Percentiles rank a stretch among this genome's conserved stretches.
Evolutionary conservation across 2,888 invertebrate genomes (phyloP).

Genomic region (Heterodera filipjevi): DNA sequence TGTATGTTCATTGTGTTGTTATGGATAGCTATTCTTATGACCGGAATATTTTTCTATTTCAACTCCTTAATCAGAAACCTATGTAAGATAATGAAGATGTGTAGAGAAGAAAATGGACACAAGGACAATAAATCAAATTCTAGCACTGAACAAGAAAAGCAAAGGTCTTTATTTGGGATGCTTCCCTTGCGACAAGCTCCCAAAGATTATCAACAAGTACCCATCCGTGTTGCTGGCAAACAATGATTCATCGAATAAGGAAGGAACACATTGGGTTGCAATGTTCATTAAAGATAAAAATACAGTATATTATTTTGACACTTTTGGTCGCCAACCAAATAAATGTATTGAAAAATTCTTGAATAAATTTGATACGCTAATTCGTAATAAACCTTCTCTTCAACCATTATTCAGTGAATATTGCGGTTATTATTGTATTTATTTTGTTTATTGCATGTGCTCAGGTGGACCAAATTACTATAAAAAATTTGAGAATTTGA

Average conservation of each 20-base stretch:
- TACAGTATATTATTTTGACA: not conserved
- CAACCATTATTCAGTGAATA: not conserved
- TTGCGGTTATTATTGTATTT: slow-evolving; percentile 2
- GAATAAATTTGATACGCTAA: not conserved
- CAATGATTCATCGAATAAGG: not conserved
- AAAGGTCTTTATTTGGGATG: not conserved
- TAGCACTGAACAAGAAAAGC: not conserved
- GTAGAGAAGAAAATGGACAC: not conserved
- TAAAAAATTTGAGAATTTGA: not conserved
- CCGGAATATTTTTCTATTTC: not conserved
- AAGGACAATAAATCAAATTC: not conserved
- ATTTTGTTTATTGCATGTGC: not conserved
- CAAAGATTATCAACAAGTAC: not conserved
- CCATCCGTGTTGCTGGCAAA: not conserved
- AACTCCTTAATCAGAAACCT: not conserved
- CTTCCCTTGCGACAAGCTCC: not conserved
- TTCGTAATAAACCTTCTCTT: not conserved
- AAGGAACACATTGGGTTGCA: not conserved
- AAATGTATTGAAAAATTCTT: not conserved
- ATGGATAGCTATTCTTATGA: not conserved
- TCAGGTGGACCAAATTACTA: not conserved
- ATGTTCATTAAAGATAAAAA: not conserved
- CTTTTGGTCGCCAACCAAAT: not conserved
- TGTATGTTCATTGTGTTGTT: not conserved
- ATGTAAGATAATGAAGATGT: not conserved